Evolutionary conservation across 2,113 vertebrate genomes (phyloP), one percentile per base, ranked within the genome.

Genomic region (Mugil cephalus): DNA sequence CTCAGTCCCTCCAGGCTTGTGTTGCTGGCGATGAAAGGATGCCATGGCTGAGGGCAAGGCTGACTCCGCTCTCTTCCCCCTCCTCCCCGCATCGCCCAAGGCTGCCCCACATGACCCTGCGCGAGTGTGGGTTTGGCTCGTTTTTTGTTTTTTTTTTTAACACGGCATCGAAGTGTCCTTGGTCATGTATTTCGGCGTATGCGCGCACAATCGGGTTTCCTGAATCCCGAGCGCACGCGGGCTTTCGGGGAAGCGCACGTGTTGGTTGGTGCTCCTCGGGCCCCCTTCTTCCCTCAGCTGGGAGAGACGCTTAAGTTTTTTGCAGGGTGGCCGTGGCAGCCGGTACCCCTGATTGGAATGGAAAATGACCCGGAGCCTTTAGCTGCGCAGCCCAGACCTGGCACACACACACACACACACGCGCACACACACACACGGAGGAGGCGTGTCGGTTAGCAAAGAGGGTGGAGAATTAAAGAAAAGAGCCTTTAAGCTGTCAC

Each of bases 41-140:
- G 91, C 88, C 90, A 88, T 83, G 90, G 89, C 89, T 84, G 70
- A 91, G 91, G 87, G 87, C 90, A 92, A 90, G 89, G 89, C 88
- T 90, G 86, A 86, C 84, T 80, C 77, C 46, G 70, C 85, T 77
- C 83, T 39, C 75, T 77, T 59, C 65, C 83, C 74, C 67, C 56
- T 59, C 61, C 79, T 60, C 73, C 24, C 82, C 69, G 79, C 42
- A 45, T 70, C 70, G 87, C 87, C 85, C 85, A 90, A 89, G 87
- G 91, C 90, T 38, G 59, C 77, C 81, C 80, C 82, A 81, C 82
- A 88, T 85, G 87, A 92, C 87, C 83, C 77, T 82, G n/a, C 53
- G 52, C 61, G 47, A 18, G 30, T 35, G 50, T 45, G 24, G 24
- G 55, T 50, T 62, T 39, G 53, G 63, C 60, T 77, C 66, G 58